Conservation (phyloP, 2,113 vertebrate genomes). For the Pachypanchax playfairii region DNA sequence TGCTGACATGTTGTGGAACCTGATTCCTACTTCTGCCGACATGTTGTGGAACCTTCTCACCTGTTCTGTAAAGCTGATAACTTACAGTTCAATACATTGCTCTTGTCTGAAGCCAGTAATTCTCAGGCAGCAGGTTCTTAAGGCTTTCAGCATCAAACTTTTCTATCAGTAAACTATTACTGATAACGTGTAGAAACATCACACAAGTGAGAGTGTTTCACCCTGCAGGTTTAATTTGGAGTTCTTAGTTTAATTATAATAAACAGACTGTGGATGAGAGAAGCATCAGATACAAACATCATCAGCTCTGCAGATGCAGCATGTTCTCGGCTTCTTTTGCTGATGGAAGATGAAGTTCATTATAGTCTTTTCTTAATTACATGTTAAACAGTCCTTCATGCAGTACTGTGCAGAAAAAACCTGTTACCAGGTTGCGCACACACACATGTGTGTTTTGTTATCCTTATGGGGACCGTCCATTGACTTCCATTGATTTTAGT, state of each 20-base stretch:
- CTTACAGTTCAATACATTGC: slow-evolving; percentile 10
- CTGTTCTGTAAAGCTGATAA: neutral
- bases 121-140: slow-evolving; percentile 18
- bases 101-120: slow-evolving; percentile 30
- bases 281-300: neutral
- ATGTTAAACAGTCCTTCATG: too few relatives aligned
- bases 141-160: neutral
- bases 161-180: neutral
- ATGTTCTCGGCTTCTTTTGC: too few relatives aligned
- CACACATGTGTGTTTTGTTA: too few relatives aligned
- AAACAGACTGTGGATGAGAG: neutral
- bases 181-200: neutral
- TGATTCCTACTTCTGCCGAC: too few relatives aligned
- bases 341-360: too few relatives aligned
- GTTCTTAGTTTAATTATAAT: neutral
- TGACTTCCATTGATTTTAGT: too few relatives aligned
- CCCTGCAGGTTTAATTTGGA: slow-evolving; percentile 31
- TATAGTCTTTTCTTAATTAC: too few relatives aligned
- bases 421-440: too few relatives aligned
- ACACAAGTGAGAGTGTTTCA: slow-evolving; percentile 25
- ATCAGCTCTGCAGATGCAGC: neutral
- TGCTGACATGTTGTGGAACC: too few relatives aligned
- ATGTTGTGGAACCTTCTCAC: too few relatives aligned
- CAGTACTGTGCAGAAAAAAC: too few relatives aligned
- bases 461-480: too few relatives aligned